Evolutionary conservation across 2,888 invertebrate species (phyloP), one percentile per base, ranked within the genome.

Genomic region (Epinotia bilunana): DNA sequence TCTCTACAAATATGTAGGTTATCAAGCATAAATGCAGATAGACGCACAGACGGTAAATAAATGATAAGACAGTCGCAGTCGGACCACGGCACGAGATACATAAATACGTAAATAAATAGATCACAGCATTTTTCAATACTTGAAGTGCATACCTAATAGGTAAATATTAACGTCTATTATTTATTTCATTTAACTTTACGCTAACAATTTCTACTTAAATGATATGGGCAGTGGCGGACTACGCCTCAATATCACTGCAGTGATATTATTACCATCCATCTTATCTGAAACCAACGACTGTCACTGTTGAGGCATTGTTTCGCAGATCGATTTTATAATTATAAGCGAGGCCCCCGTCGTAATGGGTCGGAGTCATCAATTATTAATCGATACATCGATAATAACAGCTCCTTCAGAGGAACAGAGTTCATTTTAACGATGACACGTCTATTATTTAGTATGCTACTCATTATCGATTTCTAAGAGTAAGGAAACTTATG

Each of bases 81-180:
- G 60, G 49, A 49, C 60, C 13, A 33, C 43, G 53, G 43, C 18
- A 13, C n/a, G 39, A n/a, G 20, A 49, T 20, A 18, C 68, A 65
- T 60, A 57, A 39, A 67, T 16, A 67, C 33, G 53, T 68, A 68
- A 74, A 65, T 65, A 67, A 72, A 74, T 58, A 70, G 46, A 74
- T 74, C 74, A 74, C 71, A 71, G 74, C 74, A 62, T 61, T 71
- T 39, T 55, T 55, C 53, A 74, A 74, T 74, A 71, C 71, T 74
- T 70, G 49, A 65, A 60, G 64, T 71, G 70, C 33, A 64, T 60
- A 70, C 74, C 64, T 63, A 71, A 64, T 49, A 60, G 74, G 74
- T 74, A 74, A 74, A 65, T 74, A 65, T 65, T 67, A 53, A 61
- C 53, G 61, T 67, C 57, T 55, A 65, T 64, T 64, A 73, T 49